These are phyloP conservation scores for Otocyon megalotis DNA, from an alignment of 2,113 vertebrate species.

Conservation along the genomic window DNA sequence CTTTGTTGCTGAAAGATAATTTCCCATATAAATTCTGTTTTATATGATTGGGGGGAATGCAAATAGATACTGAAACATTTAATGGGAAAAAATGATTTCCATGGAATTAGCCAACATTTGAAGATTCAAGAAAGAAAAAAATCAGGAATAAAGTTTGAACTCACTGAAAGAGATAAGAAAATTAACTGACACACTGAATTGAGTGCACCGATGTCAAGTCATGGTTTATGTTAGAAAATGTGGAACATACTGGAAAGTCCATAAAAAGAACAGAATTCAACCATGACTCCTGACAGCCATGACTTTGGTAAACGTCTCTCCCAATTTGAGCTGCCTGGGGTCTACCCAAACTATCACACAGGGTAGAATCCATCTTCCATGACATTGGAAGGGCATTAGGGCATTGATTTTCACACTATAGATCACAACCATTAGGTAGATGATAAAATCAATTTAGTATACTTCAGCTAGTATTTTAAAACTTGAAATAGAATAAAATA, in stretches of 20 bases:
- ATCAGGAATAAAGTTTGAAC: background rate
- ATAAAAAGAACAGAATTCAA: background rate
- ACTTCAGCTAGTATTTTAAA: background rate
- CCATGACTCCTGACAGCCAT: background rate
- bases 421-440: background rate
- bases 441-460: background rate
- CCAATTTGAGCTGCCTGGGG: background rate
- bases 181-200: background rate
- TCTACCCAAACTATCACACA: background rate
- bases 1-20: background rate
- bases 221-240: background rate
- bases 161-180: constrained; percentile 11
- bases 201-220: background rate
- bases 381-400: background rate
- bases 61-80: background rate
- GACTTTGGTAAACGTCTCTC: background rate
- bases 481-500: background rate
- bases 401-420: background rate
- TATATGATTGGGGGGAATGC: background rate
- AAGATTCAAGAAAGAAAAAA: constrained; percentile 35
- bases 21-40: constrained; percentile 51
- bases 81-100: constrained; percentile 42
- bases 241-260: background rate
- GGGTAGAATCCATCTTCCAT: background rate
- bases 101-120: background rate